These are phyloP conservation scores for Atrichornis clamosus DNA, from an alignment of 2,113 vertebrate species.

Conservation along the genomic window DNA sequence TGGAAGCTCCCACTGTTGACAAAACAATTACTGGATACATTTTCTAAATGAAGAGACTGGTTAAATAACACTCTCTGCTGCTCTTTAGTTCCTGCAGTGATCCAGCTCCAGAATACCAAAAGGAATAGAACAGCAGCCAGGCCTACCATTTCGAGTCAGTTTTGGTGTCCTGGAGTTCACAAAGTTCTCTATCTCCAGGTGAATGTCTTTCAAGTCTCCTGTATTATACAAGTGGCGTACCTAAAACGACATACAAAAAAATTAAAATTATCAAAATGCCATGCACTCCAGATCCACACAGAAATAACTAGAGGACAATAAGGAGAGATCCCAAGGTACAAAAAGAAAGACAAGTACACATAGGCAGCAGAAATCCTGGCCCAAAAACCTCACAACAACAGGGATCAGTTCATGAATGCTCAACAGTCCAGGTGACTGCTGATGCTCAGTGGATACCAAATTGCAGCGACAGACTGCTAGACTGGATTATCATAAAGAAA, in stretches of 20 bases:
- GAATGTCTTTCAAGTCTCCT: conserved; percentile 84
- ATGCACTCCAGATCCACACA: background rate
- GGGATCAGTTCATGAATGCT: background rate
- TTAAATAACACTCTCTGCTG: background rate
- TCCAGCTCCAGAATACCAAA: background rate
- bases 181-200: conserved; percentile 88
- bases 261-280: background rate
- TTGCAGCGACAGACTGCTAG: background rate
- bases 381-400: background rate
- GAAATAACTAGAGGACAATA: background rate
- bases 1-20: background rate
- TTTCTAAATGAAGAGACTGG: background rate
- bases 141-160: conserved; percentile 87
- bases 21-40: background rate
- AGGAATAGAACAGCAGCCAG: background rate
- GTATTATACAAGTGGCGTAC: conserved; percentile 90
- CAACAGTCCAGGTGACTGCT: background rate
- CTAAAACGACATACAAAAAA: conserved; percentile 59
- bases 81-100: background rate
- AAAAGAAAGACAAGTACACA: background rate
- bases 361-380: background rate
- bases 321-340: background rate
- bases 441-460: background rate
- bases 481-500: background rate
- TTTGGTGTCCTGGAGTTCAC: conserved; percentile 89